Conservation (phyloP, 1,140 invertebrate genomes). For the Onthophagus taurus region DNA sequence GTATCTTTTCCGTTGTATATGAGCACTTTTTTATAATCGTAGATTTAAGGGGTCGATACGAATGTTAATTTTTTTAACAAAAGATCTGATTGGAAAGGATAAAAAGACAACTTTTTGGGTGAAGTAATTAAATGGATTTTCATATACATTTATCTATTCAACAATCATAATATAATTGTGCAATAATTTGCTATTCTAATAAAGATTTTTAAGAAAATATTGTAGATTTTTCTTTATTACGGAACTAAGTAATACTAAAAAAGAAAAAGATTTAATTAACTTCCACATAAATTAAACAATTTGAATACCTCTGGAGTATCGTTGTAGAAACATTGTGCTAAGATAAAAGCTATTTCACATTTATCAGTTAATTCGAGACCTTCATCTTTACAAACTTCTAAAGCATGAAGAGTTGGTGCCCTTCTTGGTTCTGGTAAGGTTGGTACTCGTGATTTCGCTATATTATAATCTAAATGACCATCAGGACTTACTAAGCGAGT, state of each 20-base stretch:
- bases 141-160: slow-evolving; percentile 23
- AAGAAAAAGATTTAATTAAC: neutral
- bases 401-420: neutral
- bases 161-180: slow-evolving; percentile 33
- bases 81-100: too few species aligned
- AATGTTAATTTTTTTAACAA: too few species aligned
- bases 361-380: slow-evolving; percentile 1
- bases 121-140: too few species aligned
- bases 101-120: too few species aligned
- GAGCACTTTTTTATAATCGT: too few species aligned
- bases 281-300: neutral
- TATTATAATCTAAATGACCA: neutral
- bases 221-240: neutral
- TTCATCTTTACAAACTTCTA: neutral
- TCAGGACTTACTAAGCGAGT: neutral
- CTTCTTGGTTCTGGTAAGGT: neutral
- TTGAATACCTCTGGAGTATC: neutral
- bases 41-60: too few species aligned
- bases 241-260: too few species aligned
- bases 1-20: too few species aligned
- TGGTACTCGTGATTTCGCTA: neutral
- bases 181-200: slow-evolving; percentile 36
- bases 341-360: slow-evolving; percentile 5
- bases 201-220: slow-evolving; percentile 29
- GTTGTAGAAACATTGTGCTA: slow-evolving; percentile 3